Base-by-base conservation (phyloP, 2,113 vertebrate species). In the Xenus cinereus region DNA sequence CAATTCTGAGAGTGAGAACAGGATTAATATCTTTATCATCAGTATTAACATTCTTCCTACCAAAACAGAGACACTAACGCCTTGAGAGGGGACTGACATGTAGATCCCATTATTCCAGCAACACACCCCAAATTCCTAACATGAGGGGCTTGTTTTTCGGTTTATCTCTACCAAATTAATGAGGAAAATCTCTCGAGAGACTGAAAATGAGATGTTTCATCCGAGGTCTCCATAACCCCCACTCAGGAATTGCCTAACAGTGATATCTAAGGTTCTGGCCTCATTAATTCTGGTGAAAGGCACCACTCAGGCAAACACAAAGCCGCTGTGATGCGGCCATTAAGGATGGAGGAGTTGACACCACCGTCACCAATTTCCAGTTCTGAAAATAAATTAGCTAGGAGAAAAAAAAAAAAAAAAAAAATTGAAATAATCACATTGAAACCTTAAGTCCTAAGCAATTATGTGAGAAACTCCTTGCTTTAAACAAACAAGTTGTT, bases 61-160 rank as follows among this genome's bases (percentile, higher is more conserved):
- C 27, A 56, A 69, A 62, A 54, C 32, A 60, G 24, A 87, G 69
- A 43, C 7, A 18, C 10, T 13, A 63, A 77, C 64, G 63, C 30
- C 32, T 35, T 23, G 22, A 19, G 0, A 72, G 46, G 22, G 43
- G 23, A 72, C 32, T 6, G 3, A 19, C 30, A 53, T 0, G 0
- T 27, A 24, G 33, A 16, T 14, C 51, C 23, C 17, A 12, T 50
- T 39, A 57, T 16, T 71, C 30, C 48, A 72, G 30, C 56, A 71
- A 27, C 41, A 35, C 35, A 33, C 20, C 32, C 43, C 1, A 4
- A 77, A 28, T 21, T 24, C 22, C 46, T 53, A 14, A 66, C 81
- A 46, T 6, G 10, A 79, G 27, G 4, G 2, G 23, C 32, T 39
- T 24, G 48, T 9, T 78, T 85, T 82, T 30, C 9, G 14, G 24